Evolutionary conservation across 2,888 invertebrate genomes (phyloP), one percentile per base, ranked within the genome.

Genomic region (Oligia strigilis): DNA sequence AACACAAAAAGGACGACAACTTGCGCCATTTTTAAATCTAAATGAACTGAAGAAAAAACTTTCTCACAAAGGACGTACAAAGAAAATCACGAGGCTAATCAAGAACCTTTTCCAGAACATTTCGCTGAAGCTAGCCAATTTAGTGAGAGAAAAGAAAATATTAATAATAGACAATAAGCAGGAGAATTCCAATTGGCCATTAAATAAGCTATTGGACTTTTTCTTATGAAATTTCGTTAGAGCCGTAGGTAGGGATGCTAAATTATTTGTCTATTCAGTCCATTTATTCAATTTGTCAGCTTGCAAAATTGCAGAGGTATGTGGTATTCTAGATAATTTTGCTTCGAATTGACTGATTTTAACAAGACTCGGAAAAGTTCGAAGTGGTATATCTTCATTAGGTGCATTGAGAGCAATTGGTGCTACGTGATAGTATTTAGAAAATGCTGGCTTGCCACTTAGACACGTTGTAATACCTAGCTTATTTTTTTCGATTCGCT

Each of bases 31-130:
- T 90, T 88, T 80, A 82, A 89, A 87, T 86, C 83, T 80, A 87
- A 90, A 89, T 83, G 85, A 90, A 86, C 83, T 78, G 83, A 83
- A 81, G 81, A 81, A 85, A 84, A 88, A 88, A 86, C 81, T 86
- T 89, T 85, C 74, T 77, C 79, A 85, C 87, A 91, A 88, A 88
- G 74, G 74, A 87, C 84, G 87, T 85, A 91, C 90, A 92, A 92
- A 92, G 91, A 86, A 90, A 91, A 91, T 89, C 89, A 89, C 86
- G 84, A 87, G 86, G 83, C 91, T 91, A 92, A 92, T 92, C 91
- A 92, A 91, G 92, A 92, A 89, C 87, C 86, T 89, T 89, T 93
- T 91, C 87, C 88, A 87, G 90, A 91, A 92, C 90, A 92, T 92
- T 93, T 90, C 89, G 75, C 84, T 78, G 78, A 82, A 88, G 87